Evolutionary conservation across 2,113 vertebrate species (phyloP), one percentile per base, ranked within the genome.

Genomic region (Lophotis ruficrista): DNA sequence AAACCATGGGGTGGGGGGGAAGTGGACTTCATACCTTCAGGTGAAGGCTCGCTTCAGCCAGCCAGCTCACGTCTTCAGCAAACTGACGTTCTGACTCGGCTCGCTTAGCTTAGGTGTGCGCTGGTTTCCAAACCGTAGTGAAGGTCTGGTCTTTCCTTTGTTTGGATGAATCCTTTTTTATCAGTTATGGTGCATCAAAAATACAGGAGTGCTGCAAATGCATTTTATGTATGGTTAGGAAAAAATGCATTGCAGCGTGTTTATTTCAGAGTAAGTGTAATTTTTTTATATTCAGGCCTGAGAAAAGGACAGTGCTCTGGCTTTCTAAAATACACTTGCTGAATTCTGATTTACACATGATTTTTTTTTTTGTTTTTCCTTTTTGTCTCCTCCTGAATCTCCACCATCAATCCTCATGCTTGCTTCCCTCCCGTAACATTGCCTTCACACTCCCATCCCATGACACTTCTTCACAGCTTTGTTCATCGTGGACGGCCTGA

Each of bases 401-500:
- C 20, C 94, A 93, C 88, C 94, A 85, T 58, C 37, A 93, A 96
- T 89, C 90, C 87, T 91, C 90, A 68, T 68, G 78, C 92, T 93
- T 87, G 81, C 93, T 94, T 95, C 71, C 61, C 38, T 87, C 79
- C 62, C 64, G 45, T 96, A 97, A 97, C 72, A 73, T 81, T 83
- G 87, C 95, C 96, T 96, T 93, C 95, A 94, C 50, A 7, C 90
- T 90, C 85, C 95, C 82, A 33, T 71, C 93, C 83, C 78, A 80
- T 87, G 95, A 58, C 96, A 71, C 97, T 96, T 91, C 94, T 96
- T 95, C 95, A 83, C 98, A 99, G 99, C 92, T 99, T 97, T 98
- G 98, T 99, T 94, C 99, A 99, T 91, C 98, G 97, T 10, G 99
- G 98, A 97, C 98, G 98, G 66, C 98, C 99, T 57, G 99, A 98